Base-by-base conservation (phyloP, 2,888 invertebrate species). In the Perithous albicinctus region DNA sequence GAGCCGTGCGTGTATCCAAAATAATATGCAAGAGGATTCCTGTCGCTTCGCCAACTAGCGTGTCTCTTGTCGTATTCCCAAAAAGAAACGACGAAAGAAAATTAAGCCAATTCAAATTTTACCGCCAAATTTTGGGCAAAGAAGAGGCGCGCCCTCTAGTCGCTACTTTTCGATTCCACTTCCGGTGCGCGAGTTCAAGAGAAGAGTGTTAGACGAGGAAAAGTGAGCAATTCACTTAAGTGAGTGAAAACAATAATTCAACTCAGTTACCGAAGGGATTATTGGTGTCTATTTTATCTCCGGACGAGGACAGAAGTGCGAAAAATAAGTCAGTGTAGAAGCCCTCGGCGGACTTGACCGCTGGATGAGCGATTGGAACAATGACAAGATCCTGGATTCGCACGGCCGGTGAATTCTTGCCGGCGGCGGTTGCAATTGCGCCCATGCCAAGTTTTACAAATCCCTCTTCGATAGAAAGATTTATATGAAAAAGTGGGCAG, bases 1-100 rank as follows among this genome's bases (percentile, higher is more conserved):
- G 89, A 89, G 87, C 87, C 89, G 90, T 87, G 90, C 85, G 89
- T 88, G 77, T 66, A 29, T 26, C 18, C 26, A 54, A 26, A 26
- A 54, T 7, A 54, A 6, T 12, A n/a, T n/a, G 35, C 32, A 18
- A 8, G 20, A 0, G 4, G 51, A n/a, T n/a, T 32, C 5, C n/a
- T 6, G 18, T 15, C 15, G 18, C 15, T 15, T 32, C 35, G 29
- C 32, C 32, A 7, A 29, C 18, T 32, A 59, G 8, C 59, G 18
- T n/a, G n/a, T 32, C 59, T 32, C 15, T 32, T 15, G 51, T 51
- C 51, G n/a, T n/a, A 51, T 3, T 23, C 29, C 32, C 12, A 20
- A 51, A 20, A 51, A 51, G 20, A 15, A 3, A 5, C 12, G 1
- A 8, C 48, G 7, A 8, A n/a, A n/a, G n/a, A n/a, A n/a, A n/a